phyloP scores from a whole-genome alignment of 2,888 invertebrate genomes.

The Ophonus ardosiacus region DNA sequence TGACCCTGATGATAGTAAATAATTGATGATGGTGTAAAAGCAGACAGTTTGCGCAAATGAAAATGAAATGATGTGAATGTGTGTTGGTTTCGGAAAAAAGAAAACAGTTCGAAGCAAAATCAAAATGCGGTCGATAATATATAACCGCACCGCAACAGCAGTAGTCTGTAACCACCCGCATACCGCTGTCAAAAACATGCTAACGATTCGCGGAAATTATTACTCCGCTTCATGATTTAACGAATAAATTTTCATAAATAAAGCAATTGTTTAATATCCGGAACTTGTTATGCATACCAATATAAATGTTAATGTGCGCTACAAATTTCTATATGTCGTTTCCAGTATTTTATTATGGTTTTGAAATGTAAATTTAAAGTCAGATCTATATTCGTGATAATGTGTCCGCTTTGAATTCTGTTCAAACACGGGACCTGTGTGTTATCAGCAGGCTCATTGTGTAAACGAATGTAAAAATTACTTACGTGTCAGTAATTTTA shows the following conservation, averaged over 20 bases:
- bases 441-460: slow-evolving; percentile 53
- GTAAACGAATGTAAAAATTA: slow-evolving; percentile 55
- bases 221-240: slow-evolving; percentile 54
- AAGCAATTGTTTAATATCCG: slow-evolving; percentile 62
- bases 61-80: not conserved
- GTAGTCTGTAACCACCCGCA: slow-evolving; percentile 52
- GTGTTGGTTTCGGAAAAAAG: not conserved
- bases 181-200: slow-evolving; percentile 40
- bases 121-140: slow-evolving; percentile 25
- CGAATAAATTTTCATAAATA: slow-evolving; percentile 62
- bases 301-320: slow-evolving; percentile 55
- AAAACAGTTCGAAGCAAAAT: slow-evolving; percentile 14
- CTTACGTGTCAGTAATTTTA: slow-evolving; percentile 52
- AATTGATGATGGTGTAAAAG: not conserved
- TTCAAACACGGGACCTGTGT: slow-evolving; percentile 24
- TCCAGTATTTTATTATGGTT: slow-evolving; percentile 59
- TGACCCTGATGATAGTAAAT: not conserved
- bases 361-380: slow-evolving; percentile 58
- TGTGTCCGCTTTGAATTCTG: slow-evolving; percentile 44
- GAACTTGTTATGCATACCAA: slow-evolving; percentile 61
- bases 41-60: slow-evolving; percentile 1
- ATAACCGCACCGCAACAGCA: slow-evolving; percentile 9
- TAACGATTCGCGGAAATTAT: slow-evolving; percentile 54
- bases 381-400: slow-evolving; percentile 58
- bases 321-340: slow-evolving; percentile 50